These are phyloP conservation scores for Jordanella pulchra DNA, from an alignment of 2,797 vertebrate genomes.

Conservation along the genomic window DNA sequence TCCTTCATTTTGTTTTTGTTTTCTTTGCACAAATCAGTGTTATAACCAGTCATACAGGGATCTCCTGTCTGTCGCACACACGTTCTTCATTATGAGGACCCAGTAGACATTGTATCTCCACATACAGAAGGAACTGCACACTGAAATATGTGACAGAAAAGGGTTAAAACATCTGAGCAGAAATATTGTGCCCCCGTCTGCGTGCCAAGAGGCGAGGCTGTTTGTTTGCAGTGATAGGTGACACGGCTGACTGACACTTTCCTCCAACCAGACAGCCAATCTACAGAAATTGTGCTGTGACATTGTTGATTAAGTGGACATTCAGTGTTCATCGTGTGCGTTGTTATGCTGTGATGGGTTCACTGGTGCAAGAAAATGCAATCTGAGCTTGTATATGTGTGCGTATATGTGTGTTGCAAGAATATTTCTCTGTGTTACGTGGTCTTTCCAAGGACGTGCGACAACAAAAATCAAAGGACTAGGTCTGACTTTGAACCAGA, in stretches of 20 bases:
- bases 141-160: conserved; percentile 36
- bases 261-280: conserved; percentile 63
- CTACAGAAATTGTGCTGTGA: conserved; percentile 56
- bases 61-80: conserved; percentile 73
- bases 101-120: conserved; percentile 64
- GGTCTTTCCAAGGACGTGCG: conserved; percentile 24
- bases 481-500: conserved; percentile 48
- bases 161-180: conserved; percentile 33
- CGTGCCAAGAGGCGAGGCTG: conserved; percentile 50
- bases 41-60: conserved; percentile 49
- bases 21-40: conserved; percentile 2
- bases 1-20: background rate
- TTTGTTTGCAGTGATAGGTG: conserved; percentile 67
- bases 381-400: conserved; percentile 5
- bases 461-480: conserved; percentile 30
- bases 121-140: conserved; percentile 9
- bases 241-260: conserved; percentile 73
- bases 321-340: conserved; percentile 23
- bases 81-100: conserved; percentile 75
- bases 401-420: conserved; percentile 4
- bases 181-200: conserved; percentile 37
- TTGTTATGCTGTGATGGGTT: conserved; percentile 32
- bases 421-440: conserved; percentile 11
- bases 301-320: conserved; percentile 67
- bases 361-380: conserved; percentile 41